phyloP scores from a whole-genome alignment of 2,797 vertebrate species.

The Centroberyx gerrardi region DNA sequence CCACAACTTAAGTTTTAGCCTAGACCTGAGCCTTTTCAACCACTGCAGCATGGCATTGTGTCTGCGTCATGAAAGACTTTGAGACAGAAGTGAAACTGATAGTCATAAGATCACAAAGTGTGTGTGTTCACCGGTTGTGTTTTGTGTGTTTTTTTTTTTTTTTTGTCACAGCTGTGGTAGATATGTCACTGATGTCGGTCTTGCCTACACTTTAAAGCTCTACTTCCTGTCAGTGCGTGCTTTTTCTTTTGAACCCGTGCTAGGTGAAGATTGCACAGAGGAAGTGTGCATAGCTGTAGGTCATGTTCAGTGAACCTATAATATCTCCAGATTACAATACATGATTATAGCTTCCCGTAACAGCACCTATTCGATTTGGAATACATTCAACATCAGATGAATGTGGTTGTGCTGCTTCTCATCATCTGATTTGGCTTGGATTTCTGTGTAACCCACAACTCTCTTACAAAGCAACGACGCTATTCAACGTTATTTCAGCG shows the following conservation, averaged over 20 bases:
- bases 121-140: constrained; percentile 16
- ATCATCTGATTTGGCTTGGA: neutral
- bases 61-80: neutral
- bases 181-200: neutral
- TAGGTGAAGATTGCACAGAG: constrained; percentile 13
- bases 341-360: constrained; percentile 17
- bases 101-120: constrained; percentile 22
- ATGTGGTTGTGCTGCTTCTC: constrained; percentile 1
- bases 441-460: neutral
- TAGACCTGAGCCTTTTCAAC: neutral
- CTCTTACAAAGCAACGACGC: neutral
- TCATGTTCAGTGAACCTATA: neutral
- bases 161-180: constrained; percentile 26
- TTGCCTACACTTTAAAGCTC: neutral
- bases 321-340: constrained; percentile 4
- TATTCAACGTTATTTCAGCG: neutral
- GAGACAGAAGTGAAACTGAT: constrained; percentile 61
- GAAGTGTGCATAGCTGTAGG: constrained; percentile 31
- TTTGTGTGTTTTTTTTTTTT: neutral
- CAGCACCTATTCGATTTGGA: constrained; percentile 15
- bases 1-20: constrained; percentile 11
- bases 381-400: constrained; percentile 1
- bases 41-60: constrained; percentile 13
- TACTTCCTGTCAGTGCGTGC: constrained; percentile 26
- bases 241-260: constrained; percentile 18